Percentiles rank a stretch among this genome's conserved stretches.
Conservation (phyloP, 2,888 invertebrate species). For the Celastrina argiolus region DNA sequence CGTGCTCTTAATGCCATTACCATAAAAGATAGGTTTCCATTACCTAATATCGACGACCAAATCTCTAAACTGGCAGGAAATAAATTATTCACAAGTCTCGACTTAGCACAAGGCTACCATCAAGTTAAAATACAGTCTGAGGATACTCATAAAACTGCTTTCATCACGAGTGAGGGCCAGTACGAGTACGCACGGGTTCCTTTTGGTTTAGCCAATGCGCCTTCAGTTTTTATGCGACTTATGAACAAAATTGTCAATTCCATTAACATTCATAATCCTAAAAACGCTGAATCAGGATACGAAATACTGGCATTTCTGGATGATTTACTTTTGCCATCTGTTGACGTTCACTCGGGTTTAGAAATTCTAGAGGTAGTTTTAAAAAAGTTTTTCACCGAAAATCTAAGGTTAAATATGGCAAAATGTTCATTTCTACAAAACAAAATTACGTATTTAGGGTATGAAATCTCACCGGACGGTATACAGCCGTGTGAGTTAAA, state of each 20-base stretch:
- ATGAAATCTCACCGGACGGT: conserved; percentile 33
- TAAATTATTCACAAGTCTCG: conserved; percentile 33
- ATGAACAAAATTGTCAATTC: conserved; percentile 28
- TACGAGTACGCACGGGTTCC: conserved; percentile 35
- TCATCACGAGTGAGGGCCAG: conserved; percentile 34
- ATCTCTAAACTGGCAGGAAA: conserved; percentile 34
- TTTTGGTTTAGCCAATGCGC: conserved; percentile 35
- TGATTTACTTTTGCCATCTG: conserved; percentile 14
- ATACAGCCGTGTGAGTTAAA: conserved; percentile 35
- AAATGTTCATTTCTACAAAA: conserved; percentile 37
- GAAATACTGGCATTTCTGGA: conserved; percentile 11
- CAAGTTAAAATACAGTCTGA: conserved; percentile 30
- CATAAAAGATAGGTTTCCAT: conserved; percentile 35
- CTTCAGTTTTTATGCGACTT: conserved; percentile 33
- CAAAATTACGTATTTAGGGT: conserved; percentile 34
- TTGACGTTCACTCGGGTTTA: conserved; percentile 29
- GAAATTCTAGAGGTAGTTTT: conserved; percentile 28
- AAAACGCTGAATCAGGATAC: background rate
- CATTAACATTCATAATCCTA: no score
- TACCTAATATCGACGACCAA: conserved; percentile 38
- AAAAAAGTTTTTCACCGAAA: conserved; percentile 25
- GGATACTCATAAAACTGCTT: conserved; percentile 34
- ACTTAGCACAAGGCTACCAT: conserved; percentile 35
- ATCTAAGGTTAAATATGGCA: conserved; percentile 36
- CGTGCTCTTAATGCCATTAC: conserved; percentile 26